Evolutionary conservation across 2,888 invertebrate genomes (phyloP).

Genomic region (Chrysolina haemoptera): DNA sequence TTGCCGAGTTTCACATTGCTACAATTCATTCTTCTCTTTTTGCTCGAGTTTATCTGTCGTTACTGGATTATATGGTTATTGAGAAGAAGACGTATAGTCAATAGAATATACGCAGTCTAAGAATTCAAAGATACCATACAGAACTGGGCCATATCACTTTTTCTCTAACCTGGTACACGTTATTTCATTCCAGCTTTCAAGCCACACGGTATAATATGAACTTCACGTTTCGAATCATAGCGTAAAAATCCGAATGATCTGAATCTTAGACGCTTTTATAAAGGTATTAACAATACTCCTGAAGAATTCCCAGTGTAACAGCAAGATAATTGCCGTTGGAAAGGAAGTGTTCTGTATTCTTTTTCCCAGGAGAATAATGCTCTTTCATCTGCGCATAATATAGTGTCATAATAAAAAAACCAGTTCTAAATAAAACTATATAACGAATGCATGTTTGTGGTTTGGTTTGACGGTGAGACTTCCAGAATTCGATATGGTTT

Average conservation of each 20-base stretch:
- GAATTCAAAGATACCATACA: too few species aligned
- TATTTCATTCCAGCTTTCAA: not conserved
- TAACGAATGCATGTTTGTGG: conserved; percentile 44
- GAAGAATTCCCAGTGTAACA: conserved; percentile 34
- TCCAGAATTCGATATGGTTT: conserved; percentile 44
- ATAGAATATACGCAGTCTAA: too few species aligned
- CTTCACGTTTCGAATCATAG: conserved; percentile 14
- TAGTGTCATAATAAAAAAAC: conserved; percentile 58
- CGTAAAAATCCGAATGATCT: conserved; percentile 19
- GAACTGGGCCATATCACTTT: too few species aligned
- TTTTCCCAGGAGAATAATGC: conserved; percentile 58
- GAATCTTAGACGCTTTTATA: conserved; percentile 22
- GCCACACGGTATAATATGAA: conserved; percentile 5
- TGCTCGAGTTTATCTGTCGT: too few species aligned
- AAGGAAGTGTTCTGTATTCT: conserved; percentile 51
- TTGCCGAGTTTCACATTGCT: too few species aligned
- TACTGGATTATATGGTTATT: too few species aligned
- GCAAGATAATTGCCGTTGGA: conserved; percentile 49
- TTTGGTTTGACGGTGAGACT: conserved; percentile 43
- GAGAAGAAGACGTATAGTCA: too few species aligned
- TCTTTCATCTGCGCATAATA: conserved; percentile 57
- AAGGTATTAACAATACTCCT: conserved; percentile 16
- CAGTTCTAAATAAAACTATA: conserved; percentile 51
- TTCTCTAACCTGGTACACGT: too few species aligned
- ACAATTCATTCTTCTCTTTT: too few species aligned